Conservation (phyloP, 2,888 invertebrate genomes). For the Heterodera filipjevi region DNA sequence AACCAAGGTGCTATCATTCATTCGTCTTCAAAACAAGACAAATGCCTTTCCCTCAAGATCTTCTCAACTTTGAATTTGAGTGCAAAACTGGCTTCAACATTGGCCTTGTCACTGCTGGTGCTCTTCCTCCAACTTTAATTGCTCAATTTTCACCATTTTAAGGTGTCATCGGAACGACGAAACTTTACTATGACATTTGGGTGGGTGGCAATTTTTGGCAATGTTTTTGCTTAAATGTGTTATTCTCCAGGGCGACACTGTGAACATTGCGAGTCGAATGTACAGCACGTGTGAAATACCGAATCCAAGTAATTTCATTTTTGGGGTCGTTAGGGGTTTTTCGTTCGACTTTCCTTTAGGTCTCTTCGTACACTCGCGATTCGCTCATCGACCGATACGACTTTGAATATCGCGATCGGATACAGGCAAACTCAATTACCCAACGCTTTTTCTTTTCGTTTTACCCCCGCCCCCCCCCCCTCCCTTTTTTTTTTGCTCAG, state of each 20-base stretch:
- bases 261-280: conserved; percentile 95
- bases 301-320: conserved; percentile 71
- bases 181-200: conserved; percentile 96
- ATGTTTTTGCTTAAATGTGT: conserved; percentile 80
- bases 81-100: conserved; percentile 77
- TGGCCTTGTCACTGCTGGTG: conserved; percentile 85
- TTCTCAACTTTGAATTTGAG: conserved; percentile 86
- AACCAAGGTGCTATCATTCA: conserved; percentile 71
- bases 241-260: conserved; percentile 79
- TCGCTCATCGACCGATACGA: conserved; percentile 77
- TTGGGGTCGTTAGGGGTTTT: not conserved
- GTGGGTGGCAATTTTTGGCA: conserved; percentile 64
- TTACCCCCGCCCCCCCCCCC: no score
- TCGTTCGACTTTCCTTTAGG: conserved; percentile 41
- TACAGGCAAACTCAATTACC: conserved; percentile 70
- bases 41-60: conserved; percentile 68
- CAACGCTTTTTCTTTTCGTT: no score
- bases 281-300: conserved; percentile 85
- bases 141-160: conserved; percentile 69
- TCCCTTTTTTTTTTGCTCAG: no score
- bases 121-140: not conserved
- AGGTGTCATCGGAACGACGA: conserved; percentile 85
- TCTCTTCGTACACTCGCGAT: conserved; percentile 59
- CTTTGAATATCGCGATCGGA: conserved; percentile 88
- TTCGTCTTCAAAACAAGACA: no score